Conservation (phyloP, 1,140 invertebrate genomes). For the Pogonomyrmex californicus region DNA sequence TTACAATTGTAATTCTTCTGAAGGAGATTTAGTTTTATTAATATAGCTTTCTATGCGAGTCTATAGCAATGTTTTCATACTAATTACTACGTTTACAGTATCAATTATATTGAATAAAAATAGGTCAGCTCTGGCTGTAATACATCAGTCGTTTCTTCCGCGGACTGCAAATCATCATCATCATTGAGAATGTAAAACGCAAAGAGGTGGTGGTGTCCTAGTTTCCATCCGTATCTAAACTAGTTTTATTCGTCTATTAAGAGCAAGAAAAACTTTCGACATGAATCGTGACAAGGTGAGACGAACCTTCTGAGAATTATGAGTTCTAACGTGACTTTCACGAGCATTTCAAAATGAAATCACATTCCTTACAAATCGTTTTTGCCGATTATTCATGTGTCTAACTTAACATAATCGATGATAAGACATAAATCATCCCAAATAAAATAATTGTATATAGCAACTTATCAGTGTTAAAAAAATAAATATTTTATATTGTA, state of each 20-base stretch:
- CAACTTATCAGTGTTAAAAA: not conserved
- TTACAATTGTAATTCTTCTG: not conserved
- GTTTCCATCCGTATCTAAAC: constrained; percentile 59
- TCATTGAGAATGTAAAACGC: constrained; percentile 61
- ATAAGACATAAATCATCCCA: not conserved
- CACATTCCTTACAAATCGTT: constrained; percentile 2
- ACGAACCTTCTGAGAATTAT: constrained; percentile 16
- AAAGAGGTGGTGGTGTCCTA: constrained; percentile 27
- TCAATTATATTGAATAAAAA: constrained; percentile 67
- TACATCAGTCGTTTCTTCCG: constrained; percentile 36
- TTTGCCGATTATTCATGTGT: not conserved
- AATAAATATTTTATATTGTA: too few species aligned
- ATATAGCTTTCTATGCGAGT: not conserved
- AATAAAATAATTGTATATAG: not conserved
- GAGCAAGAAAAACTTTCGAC: constrained; percentile 53
- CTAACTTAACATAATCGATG: constrained; percentile 1
- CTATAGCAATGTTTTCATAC: not conserved
- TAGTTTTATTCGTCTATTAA: constrained; percentile 42
- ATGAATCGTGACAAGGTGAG: constrained; percentile 22
- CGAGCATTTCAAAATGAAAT: not conserved
- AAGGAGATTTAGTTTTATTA: not conserved
- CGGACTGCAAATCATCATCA: constrained; percentile 67
- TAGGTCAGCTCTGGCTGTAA: constrained; percentile 67
- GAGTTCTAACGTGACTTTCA: constrained; percentile 27
- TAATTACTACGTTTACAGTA: constrained; percentile 51